phyloP scores from a whole-genome alignment of 1,140 invertebrate species.

The Elysia chlorotica region DNA sequence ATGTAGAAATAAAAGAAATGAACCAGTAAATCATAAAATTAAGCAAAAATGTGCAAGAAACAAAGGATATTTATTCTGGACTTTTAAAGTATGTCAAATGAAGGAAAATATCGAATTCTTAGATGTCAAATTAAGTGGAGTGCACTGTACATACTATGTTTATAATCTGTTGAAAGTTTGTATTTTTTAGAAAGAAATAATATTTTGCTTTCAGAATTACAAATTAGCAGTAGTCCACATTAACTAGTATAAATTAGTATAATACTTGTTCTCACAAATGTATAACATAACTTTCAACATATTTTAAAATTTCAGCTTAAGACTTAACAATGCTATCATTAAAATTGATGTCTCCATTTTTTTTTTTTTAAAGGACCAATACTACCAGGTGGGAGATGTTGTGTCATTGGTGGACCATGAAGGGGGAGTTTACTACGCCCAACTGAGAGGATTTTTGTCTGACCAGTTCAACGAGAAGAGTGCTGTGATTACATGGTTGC shows the following conservation, averaged over 20 bases:
- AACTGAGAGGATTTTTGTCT: constrained; percentile 84
- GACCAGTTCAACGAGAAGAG: constrained; percentile 94
- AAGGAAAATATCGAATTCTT: too few relatives aligned
- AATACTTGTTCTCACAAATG: background rate
- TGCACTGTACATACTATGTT: too few relatives aligned
- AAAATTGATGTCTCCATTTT: too few relatives aligned
- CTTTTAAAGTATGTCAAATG: too few relatives aligned
- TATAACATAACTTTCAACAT: background rate
- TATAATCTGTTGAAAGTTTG: too few relatives aligned
- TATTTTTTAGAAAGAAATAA: background rate
- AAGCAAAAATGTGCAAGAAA: too few relatives aligned
- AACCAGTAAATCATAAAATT: too few relatives aligned
- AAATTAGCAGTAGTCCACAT: background rate
- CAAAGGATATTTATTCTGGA: too few relatives aligned
- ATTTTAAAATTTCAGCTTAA: too few relatives aligned
- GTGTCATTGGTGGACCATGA: constrained; percentile 81
- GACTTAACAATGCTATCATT: too few relatives aligned
- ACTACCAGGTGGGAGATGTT: constrained; percentile 89
- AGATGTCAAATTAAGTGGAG: too few relatives aligned
- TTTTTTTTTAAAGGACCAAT: constrained; percentile 68
- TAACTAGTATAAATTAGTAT: background rate
- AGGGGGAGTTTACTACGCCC: constrained; percentile 83
- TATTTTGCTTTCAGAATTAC: background rate
- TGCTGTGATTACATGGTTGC: constrained; percentile 88
- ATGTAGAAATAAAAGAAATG: too few relatives aligned